Base-by-base conservation (phyloP, 1,140 invertebrate species). In the Babylonia areolata region DNA sequence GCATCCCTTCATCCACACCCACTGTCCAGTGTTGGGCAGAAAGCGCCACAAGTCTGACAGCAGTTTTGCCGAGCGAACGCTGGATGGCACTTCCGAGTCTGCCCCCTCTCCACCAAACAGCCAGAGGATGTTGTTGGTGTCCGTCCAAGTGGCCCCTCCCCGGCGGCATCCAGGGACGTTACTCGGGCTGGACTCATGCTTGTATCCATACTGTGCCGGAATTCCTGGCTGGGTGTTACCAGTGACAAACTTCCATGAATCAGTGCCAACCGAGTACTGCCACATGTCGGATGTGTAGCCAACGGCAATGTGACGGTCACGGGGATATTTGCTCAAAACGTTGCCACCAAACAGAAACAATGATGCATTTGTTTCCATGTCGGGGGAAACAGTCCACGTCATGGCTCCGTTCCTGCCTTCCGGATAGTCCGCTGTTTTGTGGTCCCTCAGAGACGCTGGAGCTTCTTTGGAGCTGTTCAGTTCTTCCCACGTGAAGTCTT, bases 271-370 rank as follows among this genome's bases (percentile, higher is more conserved):
- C 20, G 86, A 73, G 86, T 89, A 92, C 37, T 84, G 64, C 90
- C 91, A 92, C 31, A 91, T 58, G 80, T 91, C 89, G 35, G 87
- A 87, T 17, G 86, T 85, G 51, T 91, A 88, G 3, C 89, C 90
- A n/a, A 81, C 46, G 69, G 84, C 88, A 15, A 86, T 84, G 77
- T 89, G 88, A 28, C 85, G 84, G 2, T 73, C 81, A 28, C 81
- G 85, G 28, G 81, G 51, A 75, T 87, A 88, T 31, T 81, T 78
- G 80, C 69, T 71, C 37, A 83, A 31, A 35, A 87, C 87, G 78
- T 90, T 92, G 20, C 91, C 91, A 23, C 90, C 91, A 89, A 91
- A 91, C 87, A 92, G 85, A 46, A 88, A 91, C 20, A 90, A 84
- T 31, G 69, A 84, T 3, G 84, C 75, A 1, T 77, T 78, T 28